phyloP scores from a whole-genome alignment of 2,113 vertebrate genomes.

The Antechinus flavipes region DNA sequence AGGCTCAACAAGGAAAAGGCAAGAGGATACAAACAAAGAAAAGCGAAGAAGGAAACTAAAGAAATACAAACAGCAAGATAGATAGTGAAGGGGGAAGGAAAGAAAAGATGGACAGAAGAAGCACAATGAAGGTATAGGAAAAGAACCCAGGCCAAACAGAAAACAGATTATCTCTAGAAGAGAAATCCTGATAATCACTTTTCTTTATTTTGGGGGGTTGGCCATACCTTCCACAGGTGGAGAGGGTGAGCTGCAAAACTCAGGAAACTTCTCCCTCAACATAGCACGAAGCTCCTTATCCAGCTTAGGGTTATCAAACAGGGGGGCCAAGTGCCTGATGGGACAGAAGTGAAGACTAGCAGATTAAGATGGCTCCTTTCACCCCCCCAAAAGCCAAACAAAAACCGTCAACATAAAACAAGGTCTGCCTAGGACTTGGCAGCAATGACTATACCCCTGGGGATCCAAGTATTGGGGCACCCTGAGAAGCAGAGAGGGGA shows the following conservation, averaged over 20 bases:
- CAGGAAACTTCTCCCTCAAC: constrained; percentile 96
- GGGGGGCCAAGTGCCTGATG: constrained; percentile 92
- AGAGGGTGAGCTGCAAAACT: constrained; percentile 96
- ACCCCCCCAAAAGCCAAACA: background rate
- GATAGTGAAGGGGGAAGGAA: background rate
- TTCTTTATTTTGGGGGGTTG: background rate
- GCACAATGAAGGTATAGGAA: background rate
- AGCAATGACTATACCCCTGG: background rate
- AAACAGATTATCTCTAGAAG: background rate
- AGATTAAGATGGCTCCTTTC: background rate
- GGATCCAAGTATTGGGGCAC: background rate
- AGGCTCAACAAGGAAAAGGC: background rate
- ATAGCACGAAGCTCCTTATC: constrained; percentile 97
- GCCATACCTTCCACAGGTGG: constrained; percentile 93
- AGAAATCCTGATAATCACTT: background rate
- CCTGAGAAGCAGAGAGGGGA: background rate
- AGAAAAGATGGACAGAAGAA: background rate
- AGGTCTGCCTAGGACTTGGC: background rate
- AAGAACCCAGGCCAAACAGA: background rate
- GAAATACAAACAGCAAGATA: background rate
- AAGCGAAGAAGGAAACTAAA: background rate
- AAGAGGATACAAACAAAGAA: background rate
- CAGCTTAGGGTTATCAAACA: constrained; percentile 98
- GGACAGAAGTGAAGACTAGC: background rate
- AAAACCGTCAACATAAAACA: background rate